phyloP scores from a whole-genome alignment of 2,888 invertebrate genomes.

The Odontothrips loti region DNA sequence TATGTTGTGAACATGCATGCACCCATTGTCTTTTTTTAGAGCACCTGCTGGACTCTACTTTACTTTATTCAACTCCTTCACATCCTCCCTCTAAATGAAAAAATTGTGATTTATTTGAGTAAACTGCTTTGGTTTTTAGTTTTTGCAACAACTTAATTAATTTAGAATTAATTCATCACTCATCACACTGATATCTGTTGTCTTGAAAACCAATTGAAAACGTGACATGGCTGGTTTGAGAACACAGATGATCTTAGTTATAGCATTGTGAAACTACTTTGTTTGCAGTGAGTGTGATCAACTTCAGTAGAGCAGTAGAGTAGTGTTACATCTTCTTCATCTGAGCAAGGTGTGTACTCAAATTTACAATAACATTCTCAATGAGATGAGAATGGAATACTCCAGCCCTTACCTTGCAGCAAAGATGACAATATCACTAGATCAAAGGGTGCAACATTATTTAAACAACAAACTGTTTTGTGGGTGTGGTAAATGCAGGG shows the following conservation, averaged over 20 bases:
- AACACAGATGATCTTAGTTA: background rate
- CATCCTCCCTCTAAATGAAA: background rate
- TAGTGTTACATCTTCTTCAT: background rate
- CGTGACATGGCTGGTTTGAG: background rate
- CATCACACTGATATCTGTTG: background rate
- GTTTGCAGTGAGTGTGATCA: background rate
- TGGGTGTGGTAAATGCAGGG: background rate
- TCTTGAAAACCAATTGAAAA: background rate
- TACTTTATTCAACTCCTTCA: background rate
- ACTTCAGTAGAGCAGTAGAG: background rate
- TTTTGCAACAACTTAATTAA: background rate
- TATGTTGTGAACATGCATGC: background rate
- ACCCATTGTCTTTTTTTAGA: background rate
- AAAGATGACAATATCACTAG: background rate
- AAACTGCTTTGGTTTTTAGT: too few species aligned
- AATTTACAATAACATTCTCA: background rate
- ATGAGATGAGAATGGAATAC: background rate
- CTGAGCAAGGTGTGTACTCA: background rate
- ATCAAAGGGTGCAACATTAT: background rate
- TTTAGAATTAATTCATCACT: background rate
- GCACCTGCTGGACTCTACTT: background rate
- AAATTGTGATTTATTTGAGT: background rate
- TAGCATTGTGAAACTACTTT: background rate
- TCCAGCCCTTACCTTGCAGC: background rate
- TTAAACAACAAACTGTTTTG: background rate